These are phyloP conservation scores for Xestia xanthographa DNA, from an alignment of 2,888 invertebrate genomes.

Conservation along the genomic window DNA sequence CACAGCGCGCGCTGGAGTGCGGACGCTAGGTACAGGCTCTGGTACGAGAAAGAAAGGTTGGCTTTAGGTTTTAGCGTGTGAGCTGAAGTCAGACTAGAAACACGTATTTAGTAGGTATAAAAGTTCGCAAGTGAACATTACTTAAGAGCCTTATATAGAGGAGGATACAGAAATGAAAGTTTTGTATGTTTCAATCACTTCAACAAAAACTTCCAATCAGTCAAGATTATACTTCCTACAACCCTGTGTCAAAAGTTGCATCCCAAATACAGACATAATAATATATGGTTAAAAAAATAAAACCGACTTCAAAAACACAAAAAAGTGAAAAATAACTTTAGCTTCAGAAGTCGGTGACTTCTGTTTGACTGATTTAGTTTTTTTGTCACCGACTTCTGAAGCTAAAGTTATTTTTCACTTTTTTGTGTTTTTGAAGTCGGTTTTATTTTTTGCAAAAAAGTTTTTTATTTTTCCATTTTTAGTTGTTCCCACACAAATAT, in stretches of 20 bases:
- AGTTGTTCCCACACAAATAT: too few species aligned
- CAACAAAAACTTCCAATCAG: not conserved
- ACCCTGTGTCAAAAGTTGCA: not conserved
- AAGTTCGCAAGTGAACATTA: not conserved
- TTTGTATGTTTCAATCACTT: too few species aligned
- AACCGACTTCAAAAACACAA: too few species aligned
- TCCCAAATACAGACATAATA: not conserved
- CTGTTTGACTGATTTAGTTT: too few species aligned
- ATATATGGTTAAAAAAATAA: too few species aligned
- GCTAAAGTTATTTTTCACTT: too few species aligned
- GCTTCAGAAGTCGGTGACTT: too few species aligned
- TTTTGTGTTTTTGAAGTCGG: too few species aligned
- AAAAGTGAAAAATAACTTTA: too few species aligned
- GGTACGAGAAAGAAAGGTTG: conserved; percentile 48
- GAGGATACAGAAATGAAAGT: not conserved
- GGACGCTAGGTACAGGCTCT: conserved; percentile 97
- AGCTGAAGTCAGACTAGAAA: not conserved
- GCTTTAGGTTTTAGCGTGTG: not conserved
- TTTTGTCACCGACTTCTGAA: too few species aligned
- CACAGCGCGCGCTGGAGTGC: conserved; percentile 97
- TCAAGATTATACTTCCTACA: not conserved
- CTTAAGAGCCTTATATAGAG: not conserved
- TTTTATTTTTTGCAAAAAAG: too few species aligned
- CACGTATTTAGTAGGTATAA: not conserved
- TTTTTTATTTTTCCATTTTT: too few species aligned